Evolutionary conservation across 1,140 invertebrate genomes (phyloP).

Genomic region (Diorhabda sublineata): DNA sequence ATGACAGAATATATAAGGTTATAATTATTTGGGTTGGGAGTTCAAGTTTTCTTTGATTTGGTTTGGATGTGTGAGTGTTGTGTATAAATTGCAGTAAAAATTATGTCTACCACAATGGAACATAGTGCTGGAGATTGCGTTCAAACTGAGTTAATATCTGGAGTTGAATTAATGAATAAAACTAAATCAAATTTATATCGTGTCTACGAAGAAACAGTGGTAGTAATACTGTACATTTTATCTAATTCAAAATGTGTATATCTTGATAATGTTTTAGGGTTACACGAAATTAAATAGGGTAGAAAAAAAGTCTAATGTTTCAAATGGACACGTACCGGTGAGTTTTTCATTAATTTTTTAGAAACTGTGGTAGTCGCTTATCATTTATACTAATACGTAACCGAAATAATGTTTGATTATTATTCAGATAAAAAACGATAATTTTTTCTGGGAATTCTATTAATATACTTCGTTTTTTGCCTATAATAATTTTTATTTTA

Average conservation of each 20-base stretch:
- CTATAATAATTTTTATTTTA: neutral
- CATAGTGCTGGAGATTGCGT: conserved; percentile 28
- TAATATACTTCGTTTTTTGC: neutral
- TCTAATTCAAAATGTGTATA: conserved; percentile 16
- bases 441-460: neutral
- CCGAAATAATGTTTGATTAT: neutral
- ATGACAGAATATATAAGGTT: neutral
- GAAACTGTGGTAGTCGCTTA: too few species aligned
- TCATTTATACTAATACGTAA: too few species aligned
- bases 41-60: neutral
- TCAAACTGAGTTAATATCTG: conserved; percentile 28
- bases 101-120: conserved; percentile 30
- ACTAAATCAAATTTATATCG: conserved; percentile 17
- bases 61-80: neutral
- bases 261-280: conserved; percentile 15
- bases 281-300: conserved; percentile 9
- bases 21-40: conserved; percentile 7
- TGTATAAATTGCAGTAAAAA: neutral
- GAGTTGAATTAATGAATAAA: conserved; percentile 26
- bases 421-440: conserved; percentile 9
- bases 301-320: conserved; percentile 4
- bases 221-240: conserved; percentile 1
- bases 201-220: conserved; percentile 13
- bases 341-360: neutral
- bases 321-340: conserved; percentile 26